A percentile compares a stretch with the other conserved stretches of the same genome.
phyloP scores from a whole-genome alignment of 2,888 invertebrate species.

The Xanthia togata region DNA sequence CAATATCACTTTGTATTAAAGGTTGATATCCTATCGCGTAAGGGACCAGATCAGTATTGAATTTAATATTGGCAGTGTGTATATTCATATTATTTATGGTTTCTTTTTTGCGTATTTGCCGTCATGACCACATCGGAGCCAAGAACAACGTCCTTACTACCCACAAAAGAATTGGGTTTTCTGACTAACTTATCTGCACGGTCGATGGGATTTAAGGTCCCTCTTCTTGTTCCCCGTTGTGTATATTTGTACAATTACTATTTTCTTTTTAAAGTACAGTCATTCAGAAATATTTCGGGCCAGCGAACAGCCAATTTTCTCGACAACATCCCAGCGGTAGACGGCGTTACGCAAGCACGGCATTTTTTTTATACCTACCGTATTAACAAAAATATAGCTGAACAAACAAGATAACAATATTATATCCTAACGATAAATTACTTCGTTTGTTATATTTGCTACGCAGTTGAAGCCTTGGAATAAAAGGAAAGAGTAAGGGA shows the following conservation, averaged over 20 bases:
- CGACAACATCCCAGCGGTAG: slow-evolving; percentile 45
- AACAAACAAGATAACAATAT: slow-evolving; percentile 66
- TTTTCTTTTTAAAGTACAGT: slow-evolving; percentile 38
- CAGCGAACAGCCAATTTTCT: slow-evolving; percentile 60
- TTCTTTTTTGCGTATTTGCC: background rate
- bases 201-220: slow-evolving; percentile 34
- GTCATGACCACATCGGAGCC: background rate
- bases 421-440: slow-evolving; percentile 66
- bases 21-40: background rate
- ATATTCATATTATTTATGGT: background rate
- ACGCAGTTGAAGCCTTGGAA: slow-evolving; percentile 58
- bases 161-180: slow-evolving; percentile 28
- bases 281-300: slow-evolving; percentile 46
- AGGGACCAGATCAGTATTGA: background rate
- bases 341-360: slow-evolving; percentile 55
- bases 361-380: slow-evolving; percentile 52
- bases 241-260: slow-evolving; percentile 44
- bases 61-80: background rate
- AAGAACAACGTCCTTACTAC: background rate
- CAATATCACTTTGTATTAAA: slow-evolving; percentile 1
- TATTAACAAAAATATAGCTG: slow-evolving; percentile 61
- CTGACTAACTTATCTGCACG: slow-evolving; percentile 26
- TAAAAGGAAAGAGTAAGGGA: slow-evolving; percentile 60
- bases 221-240: slow-evolving; percentile 14
- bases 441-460: slow-evolving; percentile 66